Conservation (phyloP, 2,113 vertebrate species). For the Dicentrarchus labrax region DNA sequence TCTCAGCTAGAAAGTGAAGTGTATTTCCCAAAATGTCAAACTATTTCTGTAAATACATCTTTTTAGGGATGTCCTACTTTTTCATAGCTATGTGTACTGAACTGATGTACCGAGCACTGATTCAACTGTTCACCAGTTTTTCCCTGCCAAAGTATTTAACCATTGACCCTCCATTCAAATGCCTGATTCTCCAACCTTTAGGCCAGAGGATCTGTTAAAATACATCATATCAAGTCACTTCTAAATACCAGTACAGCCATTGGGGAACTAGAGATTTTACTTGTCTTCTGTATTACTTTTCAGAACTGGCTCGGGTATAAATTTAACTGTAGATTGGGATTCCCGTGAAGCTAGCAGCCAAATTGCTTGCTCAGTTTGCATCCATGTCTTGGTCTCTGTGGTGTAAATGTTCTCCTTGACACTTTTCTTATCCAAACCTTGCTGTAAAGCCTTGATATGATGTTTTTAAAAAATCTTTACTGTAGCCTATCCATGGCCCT, state of each 20-base stretch:
- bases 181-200: not conserved
- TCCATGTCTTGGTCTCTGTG: not conserved
- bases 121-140: not conserved
- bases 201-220: not conserved
- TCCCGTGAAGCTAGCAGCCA: not conserved
- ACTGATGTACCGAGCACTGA: not conserved
- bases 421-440: not conserved
- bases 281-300: not conserved
- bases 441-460: not conserved
- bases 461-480: slow-evolving; percentile 6
- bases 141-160: not conserved
- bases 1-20: no score
- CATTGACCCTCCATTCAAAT: not conserved
- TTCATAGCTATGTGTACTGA: not conserved
- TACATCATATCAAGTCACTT: not conserved
- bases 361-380: slow-evolving; percentile 4
- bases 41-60: not conserved
- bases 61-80: not conserved
- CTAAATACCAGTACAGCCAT: not conserved
- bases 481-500: not conserved
- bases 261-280: not conserved
- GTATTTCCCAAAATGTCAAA: no score
- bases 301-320: not conserved
- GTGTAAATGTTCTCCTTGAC: not conserved
- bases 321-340: not conserved